These are phyloP conservation scores for Erebia palarica DNA, from an alignment of 2,888 invertebrate species.

Conservation along the genomic window DNA sequence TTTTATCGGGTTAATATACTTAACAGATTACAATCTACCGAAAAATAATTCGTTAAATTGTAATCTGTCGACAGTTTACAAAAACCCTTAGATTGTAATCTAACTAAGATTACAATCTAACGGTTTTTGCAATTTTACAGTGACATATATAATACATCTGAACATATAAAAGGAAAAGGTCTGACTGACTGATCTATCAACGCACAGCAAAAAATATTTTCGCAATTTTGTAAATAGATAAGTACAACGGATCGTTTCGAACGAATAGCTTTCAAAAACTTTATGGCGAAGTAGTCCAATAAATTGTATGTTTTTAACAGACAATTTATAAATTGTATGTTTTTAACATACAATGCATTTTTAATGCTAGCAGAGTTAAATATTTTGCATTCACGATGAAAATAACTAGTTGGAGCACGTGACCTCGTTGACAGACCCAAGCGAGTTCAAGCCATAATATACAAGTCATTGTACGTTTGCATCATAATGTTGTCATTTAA, in stretches of 20 bases:
- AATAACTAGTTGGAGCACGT: conserved; percentile 10
- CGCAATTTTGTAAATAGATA: not conserved
- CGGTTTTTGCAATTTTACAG: too few relatives aligned
- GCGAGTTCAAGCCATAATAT: conserved; percentile 8
- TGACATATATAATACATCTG: too few relatives aligned
- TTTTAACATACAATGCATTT: too few relatives aligned
- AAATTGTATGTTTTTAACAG: conserved; percentile 22
- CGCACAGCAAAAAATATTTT: too few relatives aligned
- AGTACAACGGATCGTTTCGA: not conserved
- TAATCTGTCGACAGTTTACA: too few relatives aligned
- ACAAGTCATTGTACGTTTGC: conserved; percentile 5
- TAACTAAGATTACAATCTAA: too few relatives aligned
- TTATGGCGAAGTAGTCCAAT: conserved; percentile 16
- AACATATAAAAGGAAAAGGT: too few relatives aligned
- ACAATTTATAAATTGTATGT: conserved; percentile 26
- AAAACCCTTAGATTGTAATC: too few relatives aligned
- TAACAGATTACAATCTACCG: too few relatives aligned
- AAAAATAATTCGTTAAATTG: too few relatives aligned
- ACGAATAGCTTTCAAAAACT: not conserved
- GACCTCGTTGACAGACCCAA: conserved; percentile 16
- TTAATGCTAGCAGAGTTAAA: conserved; percentile 16
- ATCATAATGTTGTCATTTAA: not conserved
- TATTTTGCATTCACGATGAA: conserved; percentile 21
- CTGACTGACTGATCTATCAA: too few relatives aligned
- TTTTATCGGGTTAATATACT: too few relatives aligned